Evolutionary conservation across 2,888 invertebrate species (phyloP), one percentile per base, ranked within the genome.

Genomic region (Orchesellides sinensis): DNA sequence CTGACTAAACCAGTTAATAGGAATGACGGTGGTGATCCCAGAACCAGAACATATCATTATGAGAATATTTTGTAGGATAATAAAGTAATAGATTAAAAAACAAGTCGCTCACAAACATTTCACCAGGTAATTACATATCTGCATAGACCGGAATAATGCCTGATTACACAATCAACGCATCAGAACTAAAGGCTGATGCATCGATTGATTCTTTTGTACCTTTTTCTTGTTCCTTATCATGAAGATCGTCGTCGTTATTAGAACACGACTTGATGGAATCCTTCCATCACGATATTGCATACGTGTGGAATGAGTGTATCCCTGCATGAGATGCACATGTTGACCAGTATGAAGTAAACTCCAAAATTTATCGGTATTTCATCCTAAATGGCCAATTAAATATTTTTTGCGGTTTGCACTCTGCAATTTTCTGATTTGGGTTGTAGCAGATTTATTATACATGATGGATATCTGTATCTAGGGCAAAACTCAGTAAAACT

Each of bases 71-170:
- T 74, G 49, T 61, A 65, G 35, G 63, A 65, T 65, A 74, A 65
- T 74, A 65, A 74, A 74, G 65, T 65, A 74, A 74, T 74, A 65
- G 74, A 17, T 19, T 47, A 49, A 52, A 49, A 65, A 73, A 74
- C 74, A 32, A 25, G 63, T 63, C 35, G 47, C 63, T 74, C 54
- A 10, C 32, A 19, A 29, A 47, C 56, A 73, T 35, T 61, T 73
- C 73, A 73, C 23, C 19, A 73, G 32, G 61, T 63, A 73, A 73
- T 61, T 63, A 73, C 61, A 47, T 49, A 73, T 61, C 61, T 61
- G 23, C 35, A 10, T 56, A 32, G n/a, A n/a, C n/a, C n/a, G 59
- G 54, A 59, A 45, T 59, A 59, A 27, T 54, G 25, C 54, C 54
- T 29, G 49, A 49, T 19, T 40, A 40, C 35, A 63, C 2, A 10